phyloP scores from a whole-genome alignment of 1,140 invertebrate genomes.

The Coboldia fuscipes region DNA sequence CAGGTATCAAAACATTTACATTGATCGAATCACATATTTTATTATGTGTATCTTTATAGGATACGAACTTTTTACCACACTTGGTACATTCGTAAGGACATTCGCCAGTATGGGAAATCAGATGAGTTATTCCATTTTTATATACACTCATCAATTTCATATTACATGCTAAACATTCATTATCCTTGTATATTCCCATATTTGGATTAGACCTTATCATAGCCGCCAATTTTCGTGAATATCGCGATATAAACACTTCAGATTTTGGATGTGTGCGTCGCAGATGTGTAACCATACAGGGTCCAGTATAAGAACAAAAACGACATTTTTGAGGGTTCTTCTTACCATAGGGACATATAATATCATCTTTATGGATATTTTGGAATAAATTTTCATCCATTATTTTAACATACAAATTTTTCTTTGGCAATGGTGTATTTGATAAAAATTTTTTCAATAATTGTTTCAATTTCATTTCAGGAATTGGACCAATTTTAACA shows the following conservation, averaged over 20 bases:
- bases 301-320: slow-evolving; percentile 28
- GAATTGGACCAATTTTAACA: too few species aligned
- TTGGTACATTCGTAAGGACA: slow-evolving; percentile 28
- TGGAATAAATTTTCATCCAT: too few species aligned
- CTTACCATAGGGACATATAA: too few species aligned
- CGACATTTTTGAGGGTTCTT: slow-evolving; percentile 18
- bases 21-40: not conserved
- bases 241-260: slow-evolving; percentile 30
- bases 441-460: too few species aligned
- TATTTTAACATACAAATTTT: too few species aligned
- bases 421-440: too few species aligned
- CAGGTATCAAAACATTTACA: not conserved
- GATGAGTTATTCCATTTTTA: slow-evolving; percentile 25
- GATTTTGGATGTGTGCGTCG: slow-evolving; percentile 24
- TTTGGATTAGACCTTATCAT: not conserved
- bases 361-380: too few species aligned
- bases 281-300: slow-evolving; percentile 32
- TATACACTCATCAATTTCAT: slow-evolving; percentile 1
- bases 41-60: not conserved
- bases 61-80: slow-evolving; percentile 14
- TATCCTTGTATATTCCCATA: not conserved
- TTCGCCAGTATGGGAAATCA: slow-evolving; percentile 39
- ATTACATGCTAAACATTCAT: slow-evolving; percentile 11
- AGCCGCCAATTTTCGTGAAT: not conserved
- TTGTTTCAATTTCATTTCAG: too few species aligned